A percentile compares a stretch with the other conserved stretches of the same genome.
phyloP scores from a whole-genome alignment of 2,797 vertebrate genomes.

The Ptychadena robeensis region DNA sequence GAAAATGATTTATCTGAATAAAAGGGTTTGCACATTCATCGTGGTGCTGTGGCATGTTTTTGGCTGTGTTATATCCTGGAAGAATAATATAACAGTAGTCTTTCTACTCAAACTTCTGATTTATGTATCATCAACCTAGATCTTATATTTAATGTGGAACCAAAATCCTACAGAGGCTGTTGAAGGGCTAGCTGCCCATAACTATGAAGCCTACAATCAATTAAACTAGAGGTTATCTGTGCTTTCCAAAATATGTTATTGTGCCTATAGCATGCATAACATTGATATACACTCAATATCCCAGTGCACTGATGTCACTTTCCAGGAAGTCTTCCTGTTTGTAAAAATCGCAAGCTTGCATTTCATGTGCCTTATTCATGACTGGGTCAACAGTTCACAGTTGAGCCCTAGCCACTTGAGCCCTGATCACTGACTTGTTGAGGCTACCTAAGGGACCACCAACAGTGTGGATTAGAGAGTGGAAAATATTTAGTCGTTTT shows the following conservation, averaged over 20 bases:
- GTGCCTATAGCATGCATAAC: neutral
- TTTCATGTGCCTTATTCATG: neutral
- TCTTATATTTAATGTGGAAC: neutral
- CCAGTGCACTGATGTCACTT: neutral
- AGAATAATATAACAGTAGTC: neutral
- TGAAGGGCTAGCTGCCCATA: neutral
- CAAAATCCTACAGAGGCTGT: neutral
- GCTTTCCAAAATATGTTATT: neutral
- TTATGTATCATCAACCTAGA: neutral
- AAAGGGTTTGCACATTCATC: constrained; percentile 8
- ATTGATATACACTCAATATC: neutral
- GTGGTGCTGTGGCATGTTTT: constrained; percentile 16
- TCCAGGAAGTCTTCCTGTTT: neutral
- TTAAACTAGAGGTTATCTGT: neutral
- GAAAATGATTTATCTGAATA: constrained; percentile 13
- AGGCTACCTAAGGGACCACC: neutral
- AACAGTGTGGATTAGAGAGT: neutral
- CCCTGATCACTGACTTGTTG: constrained; percentile 1
- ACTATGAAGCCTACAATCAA: neutral
- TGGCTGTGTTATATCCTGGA: constrained; percentile 26
- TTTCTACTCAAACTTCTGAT: neutral
- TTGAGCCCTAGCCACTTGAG: neutral
- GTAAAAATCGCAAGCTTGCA: neutral
- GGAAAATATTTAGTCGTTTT: neutral
- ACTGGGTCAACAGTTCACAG: neutral